Conservation (phyloP, 2,888 invertebrate genomes). For the Conomelus anceps region DNA sequence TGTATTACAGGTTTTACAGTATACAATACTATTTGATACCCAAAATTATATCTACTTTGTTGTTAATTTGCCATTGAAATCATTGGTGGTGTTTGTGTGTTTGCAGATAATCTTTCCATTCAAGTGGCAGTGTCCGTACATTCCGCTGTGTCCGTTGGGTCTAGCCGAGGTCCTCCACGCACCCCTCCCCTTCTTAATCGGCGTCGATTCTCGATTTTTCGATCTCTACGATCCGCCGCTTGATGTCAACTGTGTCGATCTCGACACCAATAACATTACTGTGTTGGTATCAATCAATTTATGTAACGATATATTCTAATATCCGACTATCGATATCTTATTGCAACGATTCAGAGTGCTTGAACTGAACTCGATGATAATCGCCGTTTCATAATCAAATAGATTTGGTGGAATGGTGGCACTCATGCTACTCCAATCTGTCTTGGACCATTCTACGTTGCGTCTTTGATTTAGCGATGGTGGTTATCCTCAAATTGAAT, state of each 20-base stretch:
- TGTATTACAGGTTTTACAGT: too few species aligned
- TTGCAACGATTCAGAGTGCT: too few species aligned
- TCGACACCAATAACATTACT: constrained; percentile 95
- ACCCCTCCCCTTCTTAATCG: constrained; percentile 93
- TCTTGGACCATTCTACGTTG: too few species aligned
- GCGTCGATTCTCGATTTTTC: constrained; percentile 94
- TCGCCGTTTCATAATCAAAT: too few species aligned
- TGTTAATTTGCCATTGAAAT: constrained; percentile 17
- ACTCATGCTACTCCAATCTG: too few species aligned
- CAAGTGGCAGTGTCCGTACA: constrained; percentile 99
- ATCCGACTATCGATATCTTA: too few species aligned
- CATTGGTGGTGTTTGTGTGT: constrained; percentile 25
- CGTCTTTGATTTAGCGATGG: too few species aligned
- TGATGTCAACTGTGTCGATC: constrained; percentile 95
- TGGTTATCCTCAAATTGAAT: too few species aligned
- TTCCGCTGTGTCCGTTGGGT: constrained; percentile 94
- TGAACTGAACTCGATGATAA: too few species aligned
- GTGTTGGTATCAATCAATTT: constrained; percentile 46
- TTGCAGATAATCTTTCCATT: constrained; percentile 85
- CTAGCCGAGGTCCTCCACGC: constrained; percentile 95
- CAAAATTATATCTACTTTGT: not conserved
- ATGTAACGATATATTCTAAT: too few species aligned
- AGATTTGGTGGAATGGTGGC: too few species aligned
- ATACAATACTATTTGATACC: not conserved
- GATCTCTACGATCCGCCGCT: constrained; percentile 93